Evolutionary conservation across 2,888 invertebrate species (phyloP).

Genomic region (Synanthedon formicaeformis): DNA sequence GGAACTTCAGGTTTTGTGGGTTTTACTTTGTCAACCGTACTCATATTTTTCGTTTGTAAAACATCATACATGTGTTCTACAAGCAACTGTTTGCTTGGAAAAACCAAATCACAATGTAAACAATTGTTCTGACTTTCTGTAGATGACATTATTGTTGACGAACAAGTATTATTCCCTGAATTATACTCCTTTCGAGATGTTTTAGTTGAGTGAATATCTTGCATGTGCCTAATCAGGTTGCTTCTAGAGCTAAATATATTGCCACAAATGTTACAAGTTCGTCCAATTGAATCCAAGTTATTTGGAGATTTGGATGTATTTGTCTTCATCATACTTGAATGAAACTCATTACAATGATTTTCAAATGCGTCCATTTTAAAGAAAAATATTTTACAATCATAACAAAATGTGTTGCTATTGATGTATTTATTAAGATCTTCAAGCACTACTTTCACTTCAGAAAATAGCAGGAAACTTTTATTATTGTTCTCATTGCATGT

Average conservation of each 20-base stretch:
- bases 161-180: not conserved
- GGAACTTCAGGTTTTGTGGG: not conserved
- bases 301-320: not conserved
- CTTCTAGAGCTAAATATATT: constrained; percentile 8
- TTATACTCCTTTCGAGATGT: constrained; percentile 2
- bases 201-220: constrained; percentile 14
- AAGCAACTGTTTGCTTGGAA: constrained; percentile 26
- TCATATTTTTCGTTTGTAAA: constrained; percentile 17
- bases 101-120: constrained; percentile 37
- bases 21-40: not conserved
- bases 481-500: not conserved
- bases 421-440: constrained; percentile 28
- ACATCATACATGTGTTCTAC: constrained; percentile 47
- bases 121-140: constrained; percentile 14
- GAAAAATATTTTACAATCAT: constrained; percentile 38
- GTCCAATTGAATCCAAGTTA: constrained; percentile 1
- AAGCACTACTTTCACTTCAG: constrained; percentile 20
- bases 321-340: constrained; percentile 6
- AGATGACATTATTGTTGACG: not conserved
- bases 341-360: constrained; percentile 15
- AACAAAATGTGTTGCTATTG: constrained; percentile 34
- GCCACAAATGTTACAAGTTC: constrained; percentile 21
- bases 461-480: not conserved
- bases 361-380: constrained; percentile 15
- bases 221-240: constrained; percentile 21